phyloP scores from a whole-genome alignment of 2,113 vertebrate species.

The Mesembrinibis cayennensis region DNA sequence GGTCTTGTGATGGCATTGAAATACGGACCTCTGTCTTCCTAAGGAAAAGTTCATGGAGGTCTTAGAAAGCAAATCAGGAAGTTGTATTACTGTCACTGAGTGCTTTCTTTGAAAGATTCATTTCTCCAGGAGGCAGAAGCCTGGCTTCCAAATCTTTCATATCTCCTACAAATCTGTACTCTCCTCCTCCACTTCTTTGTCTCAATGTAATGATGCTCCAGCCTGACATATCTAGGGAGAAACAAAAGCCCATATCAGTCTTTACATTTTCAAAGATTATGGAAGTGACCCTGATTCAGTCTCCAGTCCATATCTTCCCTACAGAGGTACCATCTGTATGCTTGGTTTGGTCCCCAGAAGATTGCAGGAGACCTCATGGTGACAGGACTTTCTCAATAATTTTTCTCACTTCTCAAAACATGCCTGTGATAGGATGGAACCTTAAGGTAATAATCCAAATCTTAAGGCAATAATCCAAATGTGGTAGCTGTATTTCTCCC shows the following conservation, averaged over 20 bases:
- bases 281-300: not conserved
- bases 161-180: not conserved
- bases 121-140: not conserved
- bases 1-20: not conserved
- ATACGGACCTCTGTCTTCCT: not conserved
- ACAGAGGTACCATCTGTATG: not conserved
- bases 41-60: not conserved
- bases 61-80: not conserved
- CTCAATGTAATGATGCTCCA: not conserved
- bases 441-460: not conserved
- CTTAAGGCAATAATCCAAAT: not conserved
- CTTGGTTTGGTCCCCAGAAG: not conserved
- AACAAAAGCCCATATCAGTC: not conserved
- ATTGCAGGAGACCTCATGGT: not conserved
- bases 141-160: not conserved
- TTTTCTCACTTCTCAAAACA: not conserved
- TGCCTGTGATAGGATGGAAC: not conserved
- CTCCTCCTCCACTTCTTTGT: not conserved
- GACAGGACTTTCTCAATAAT: not conserved
- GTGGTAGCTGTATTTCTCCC: not conserved
- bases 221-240: not conserved
- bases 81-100: not conserved
- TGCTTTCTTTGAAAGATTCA: not conserved
- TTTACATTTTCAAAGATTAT: not conserved
- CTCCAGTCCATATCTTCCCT: not conserved